Base-by-base conservation (phyloP, 2,797 vertebrate genomes). In the Denticeps clupeoides region DNA sequence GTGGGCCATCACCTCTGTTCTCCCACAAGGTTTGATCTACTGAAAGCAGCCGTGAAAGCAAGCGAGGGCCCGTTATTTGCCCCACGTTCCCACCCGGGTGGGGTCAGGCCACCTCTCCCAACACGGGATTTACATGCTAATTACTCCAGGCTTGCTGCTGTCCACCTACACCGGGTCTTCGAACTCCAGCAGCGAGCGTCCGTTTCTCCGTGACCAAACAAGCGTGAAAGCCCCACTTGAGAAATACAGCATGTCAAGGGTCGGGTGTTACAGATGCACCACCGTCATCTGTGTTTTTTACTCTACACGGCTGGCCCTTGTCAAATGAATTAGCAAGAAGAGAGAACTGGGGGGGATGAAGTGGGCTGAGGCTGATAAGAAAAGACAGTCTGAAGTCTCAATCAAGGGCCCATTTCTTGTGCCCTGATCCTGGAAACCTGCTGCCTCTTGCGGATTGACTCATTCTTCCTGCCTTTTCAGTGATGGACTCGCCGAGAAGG, bases 41-140 rank as follows among this genome's bases (percentile, higher is more conserved):
- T 18, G 41, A 56, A 49, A n/a, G n/a, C 33, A 47, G 23, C 48
- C 28, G 44, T 52, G 31, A 59, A 59, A 49, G 49, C 45, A 40
- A 41, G 41, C 47, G 9, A 4, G 9, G 16, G 18, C 35, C 18
- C 33, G 8, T 9, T 10, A 1, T 4, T 35, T 10, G 9, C 18
- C 16, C 49, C 49, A 46, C 49, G 42, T 16, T 40, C 11, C n/a
- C 41, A 31, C 50, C 27, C 45, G 15, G 42, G 21, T 5, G 46
- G 28, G 25, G 7, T 8, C 23, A 25, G 31, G 37, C 33, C 52
- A 43, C 49, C 35, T 49, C n/a, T n/a, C n/a, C 42, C 27, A 49
- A 7, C 5, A 40, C 44, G 7, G 12, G 54, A 63, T 66, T 66
- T 63, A 50, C 57, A 63, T 66, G 55, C 42, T 63, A 58, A 63